These are phyloP conservation scores for Trachelus troglodyta DNA, from an alignment of 2,888 invertebrate species.

Conservation along the genomic window DNA sequence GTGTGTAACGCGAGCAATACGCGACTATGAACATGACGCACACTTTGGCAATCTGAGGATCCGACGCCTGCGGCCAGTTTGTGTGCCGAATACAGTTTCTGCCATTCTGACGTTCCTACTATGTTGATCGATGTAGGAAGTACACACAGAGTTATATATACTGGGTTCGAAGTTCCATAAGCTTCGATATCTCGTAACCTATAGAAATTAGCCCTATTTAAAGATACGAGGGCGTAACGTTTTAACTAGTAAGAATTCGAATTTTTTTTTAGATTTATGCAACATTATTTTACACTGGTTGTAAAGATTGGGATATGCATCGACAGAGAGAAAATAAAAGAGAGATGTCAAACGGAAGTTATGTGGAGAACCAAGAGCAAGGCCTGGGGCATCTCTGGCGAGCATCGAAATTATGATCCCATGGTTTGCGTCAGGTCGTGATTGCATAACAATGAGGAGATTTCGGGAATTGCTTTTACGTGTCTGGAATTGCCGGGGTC, in stretches of 20 bases:
- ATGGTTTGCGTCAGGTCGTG: slow-evolving; percentile 47
- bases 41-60: background rate
- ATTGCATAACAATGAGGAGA: slow-evolving; percentile 64
- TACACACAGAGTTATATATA: background rate
- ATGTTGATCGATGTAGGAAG: background rate
- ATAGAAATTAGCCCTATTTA: too few relatives aligned
- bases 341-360: background rate
- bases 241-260: background rate
- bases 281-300: background rate
- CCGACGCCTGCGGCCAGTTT: slow-evolving; percentile 16
- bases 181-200: background rate
- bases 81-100: slow-evolving; percentile 25
- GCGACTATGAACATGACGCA: background rate
- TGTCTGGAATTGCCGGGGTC: slow-evolving; percentile 60
- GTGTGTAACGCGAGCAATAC: background rate
- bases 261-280: background rate
- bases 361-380: background rate
- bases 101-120: slow-evolving; percentile 9
- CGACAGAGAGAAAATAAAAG: background rate
- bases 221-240: background rate
- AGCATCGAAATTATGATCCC: slow-evolving; percentile 53
- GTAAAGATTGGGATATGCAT: background rate
- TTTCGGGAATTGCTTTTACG: slow-evolving; percentile 64
- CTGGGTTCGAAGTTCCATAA: background rate
- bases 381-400: background rate